A percentile compares a stretch with the other conserved stretches of the same genome.
Evolutionary conservation across 2,113 vertebrate genomes (phyloP).

Genomic region (Geococcyx californianus): DNA sequence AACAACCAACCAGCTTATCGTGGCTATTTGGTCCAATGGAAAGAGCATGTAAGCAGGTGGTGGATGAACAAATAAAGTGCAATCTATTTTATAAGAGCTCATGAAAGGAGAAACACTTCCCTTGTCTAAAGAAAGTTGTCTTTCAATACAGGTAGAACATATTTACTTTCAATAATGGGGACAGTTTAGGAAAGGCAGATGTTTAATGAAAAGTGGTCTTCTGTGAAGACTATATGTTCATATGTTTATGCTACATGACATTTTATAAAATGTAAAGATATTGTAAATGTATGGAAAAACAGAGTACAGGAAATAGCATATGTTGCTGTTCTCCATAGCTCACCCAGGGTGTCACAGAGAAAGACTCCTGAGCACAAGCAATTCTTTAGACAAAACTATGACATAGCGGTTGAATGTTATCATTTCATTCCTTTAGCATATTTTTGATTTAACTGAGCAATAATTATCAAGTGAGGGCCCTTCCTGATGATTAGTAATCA

Average conservation of each 20-base stretch:
- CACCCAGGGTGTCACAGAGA: background rate
- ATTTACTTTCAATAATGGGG: background rate
- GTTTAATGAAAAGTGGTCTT: background rate
- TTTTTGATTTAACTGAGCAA: slow-evolving; percentile 35
- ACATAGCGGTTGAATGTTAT: background rate
- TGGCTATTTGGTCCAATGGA: background rate
- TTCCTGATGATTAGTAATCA: slow-evolving; percentile 36
- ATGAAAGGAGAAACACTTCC: background rate
- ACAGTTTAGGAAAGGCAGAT: background rate
- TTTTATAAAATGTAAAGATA: background rate
- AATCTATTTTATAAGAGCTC: background rate
- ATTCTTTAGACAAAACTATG: background rate
- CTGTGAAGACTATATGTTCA: background rate
- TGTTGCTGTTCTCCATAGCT: background rate
- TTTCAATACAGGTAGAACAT: background rate
- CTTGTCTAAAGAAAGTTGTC: background rate
- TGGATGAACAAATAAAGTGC: background rate
- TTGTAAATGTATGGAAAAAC: background rate
- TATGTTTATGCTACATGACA: background rate
- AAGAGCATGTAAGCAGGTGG: background rate
- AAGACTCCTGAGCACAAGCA: background rate
- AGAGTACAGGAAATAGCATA: background rate
- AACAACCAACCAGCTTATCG: background rate
- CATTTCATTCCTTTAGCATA: background rate
- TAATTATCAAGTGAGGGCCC: background rate